Base-by-base conservation (phyloP, 2,797 vertebrate genomes). In the Leptoclinus maculatus region DNA sequence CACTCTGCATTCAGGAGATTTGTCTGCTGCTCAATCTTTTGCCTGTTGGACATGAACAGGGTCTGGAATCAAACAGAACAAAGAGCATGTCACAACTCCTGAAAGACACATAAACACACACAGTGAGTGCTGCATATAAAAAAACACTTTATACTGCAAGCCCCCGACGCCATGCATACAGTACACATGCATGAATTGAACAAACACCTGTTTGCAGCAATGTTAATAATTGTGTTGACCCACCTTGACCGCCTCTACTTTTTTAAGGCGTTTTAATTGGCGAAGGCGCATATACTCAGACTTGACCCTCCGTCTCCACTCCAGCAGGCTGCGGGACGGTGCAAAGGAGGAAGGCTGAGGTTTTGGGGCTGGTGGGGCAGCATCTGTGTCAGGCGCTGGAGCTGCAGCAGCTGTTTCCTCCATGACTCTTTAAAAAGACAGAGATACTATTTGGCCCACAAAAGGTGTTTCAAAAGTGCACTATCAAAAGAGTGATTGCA, bases 201-300 rank as follows among this genome's bases (percentile, higher is more conserved):
- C 21, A 23, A 39, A 51, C 47, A 36, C 49, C 0, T 21, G 19
- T 21, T 29, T 56, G 53, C 23, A 56, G 7, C 25, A 29, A 57
- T 43, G 3, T 60, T 39, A 41, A 0, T 19, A 14, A 59, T 7
- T 9, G 7, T 10, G 5, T 21, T 2, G 60, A 82, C 91, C 39
- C 89, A 98, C 98, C 96, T 98, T 98, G 10, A 98, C 97, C 67
- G 97, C 95, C 92, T 98, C 97, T 29, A 96, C 97, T 7, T 98
- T 97, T 88, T 97, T 97, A 82, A 99, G 96, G 80, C 97, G 96
- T 84, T 98, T 98, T 70, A 98, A 94, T 75, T 99, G 98, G 78
- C 97, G 96, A 19, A 99, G 97, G 8, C 97, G 95, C 97, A 99
- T 99, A 10, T 99, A 99, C 85, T 99, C 98, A 0, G 97, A 98